Base-by-base conservation (phyloP, 2,797 vertebrate genomes). In the Cossypha caffra region DNA sequence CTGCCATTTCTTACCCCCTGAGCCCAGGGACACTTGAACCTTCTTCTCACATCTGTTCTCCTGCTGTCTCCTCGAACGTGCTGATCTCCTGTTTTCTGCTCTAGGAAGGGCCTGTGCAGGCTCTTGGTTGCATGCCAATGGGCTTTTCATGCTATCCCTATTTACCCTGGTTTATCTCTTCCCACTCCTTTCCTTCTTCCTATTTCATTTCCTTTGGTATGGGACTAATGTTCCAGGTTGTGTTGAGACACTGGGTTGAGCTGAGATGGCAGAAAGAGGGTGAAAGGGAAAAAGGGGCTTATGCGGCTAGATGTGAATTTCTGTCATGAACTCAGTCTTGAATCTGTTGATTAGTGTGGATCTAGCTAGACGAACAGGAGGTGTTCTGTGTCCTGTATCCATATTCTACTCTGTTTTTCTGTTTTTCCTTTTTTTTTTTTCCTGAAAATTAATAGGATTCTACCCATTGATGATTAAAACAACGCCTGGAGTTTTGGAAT, bases 341-440 rank as follows among this genome's bases (percentile, higher is more conserved):
- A 84, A 45, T 76, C 16, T 88, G 35, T 86, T 92, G 58, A 52
- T 88, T 84, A 21, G 47, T 86, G 31, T 35, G n/a, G 26, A 48
- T 43, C 73, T 68, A 66, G 66, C 59, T 84, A 85, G 71, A 63
- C 52, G 88, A 79, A 90, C 0, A 0, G n/a, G 58, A 81, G 25
- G 14, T 88, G 28, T 26, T 94, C 52, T 80, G 37, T 90, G 66
- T 95, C 28, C 47, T 95, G 43, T 87, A 33, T 96, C 76, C 69
- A 38, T 75, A 90, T 95, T 95, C 95, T 96, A 95, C 93, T 90
- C 76, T 95, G 45, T 64, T 91, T 93, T 95, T 96, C 86, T 92
- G 7, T 92, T 88, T 63, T 87, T 86, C 28, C 51, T 76, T 67
- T 79, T 62, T 71, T 38, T 66, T 38, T 40, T 24, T 1, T 0